Evolutionary conservation across 1,140 invertebrate species (phyloP).

Genomic region (Spodoptera litura): DNA sequence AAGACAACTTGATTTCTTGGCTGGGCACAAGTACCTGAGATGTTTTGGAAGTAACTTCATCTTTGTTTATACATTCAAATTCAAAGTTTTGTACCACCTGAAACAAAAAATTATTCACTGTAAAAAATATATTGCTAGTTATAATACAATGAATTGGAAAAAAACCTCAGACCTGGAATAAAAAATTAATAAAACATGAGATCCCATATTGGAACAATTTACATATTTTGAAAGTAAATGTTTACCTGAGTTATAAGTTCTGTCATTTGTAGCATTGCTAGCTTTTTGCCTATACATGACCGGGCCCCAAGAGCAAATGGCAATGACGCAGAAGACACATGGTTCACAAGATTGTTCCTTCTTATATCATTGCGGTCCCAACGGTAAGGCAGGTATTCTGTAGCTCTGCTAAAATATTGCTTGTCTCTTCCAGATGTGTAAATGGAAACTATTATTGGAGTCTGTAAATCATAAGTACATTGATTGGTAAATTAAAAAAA

Average conservation of each 20-base stretch:
- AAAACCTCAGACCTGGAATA: too few species aligned
- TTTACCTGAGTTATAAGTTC: constrained; percentile 88
- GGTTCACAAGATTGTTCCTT: constrained; percentile 72
- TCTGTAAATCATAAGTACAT: constrained; percentile 86
- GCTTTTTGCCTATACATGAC: constrained; percentile 93
- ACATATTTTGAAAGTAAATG: neutral
- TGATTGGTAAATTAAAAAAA: neutral
- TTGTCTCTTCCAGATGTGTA: constrained; percentile 92
- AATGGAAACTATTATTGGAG: constrained; percentile 92
- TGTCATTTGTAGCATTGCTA: constrained; percentile 92
- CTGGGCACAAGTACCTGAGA: constrained; percentile 73
- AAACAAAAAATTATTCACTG: constrained; percentile 54
- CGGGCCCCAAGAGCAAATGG: constrained; percentile 94
- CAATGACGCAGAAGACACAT: constrained; percentile 89
- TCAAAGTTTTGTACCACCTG: constrained; percentile 77
- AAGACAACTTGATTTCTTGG: constrained; percentile 62
- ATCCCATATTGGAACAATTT: neutral
- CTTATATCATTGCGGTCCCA: constrained; percentile 88
- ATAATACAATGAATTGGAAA: too few species aligned
- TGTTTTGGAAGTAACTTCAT: constrained; percentile 69
- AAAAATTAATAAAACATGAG: constrained; percentile 7
- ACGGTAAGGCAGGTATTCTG: constrained; percentile 91
- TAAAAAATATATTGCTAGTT: neutral
- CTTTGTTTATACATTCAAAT: constrained; percentile 63
- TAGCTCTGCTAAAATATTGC: constrained; percentile 89